Percentiles rank a stretch among this genome's conserved stretches.
phyloP scores from a whole-genome alignment of 1,140 invertebrate species.

The Pentalonia nigronervosa region DNA sequence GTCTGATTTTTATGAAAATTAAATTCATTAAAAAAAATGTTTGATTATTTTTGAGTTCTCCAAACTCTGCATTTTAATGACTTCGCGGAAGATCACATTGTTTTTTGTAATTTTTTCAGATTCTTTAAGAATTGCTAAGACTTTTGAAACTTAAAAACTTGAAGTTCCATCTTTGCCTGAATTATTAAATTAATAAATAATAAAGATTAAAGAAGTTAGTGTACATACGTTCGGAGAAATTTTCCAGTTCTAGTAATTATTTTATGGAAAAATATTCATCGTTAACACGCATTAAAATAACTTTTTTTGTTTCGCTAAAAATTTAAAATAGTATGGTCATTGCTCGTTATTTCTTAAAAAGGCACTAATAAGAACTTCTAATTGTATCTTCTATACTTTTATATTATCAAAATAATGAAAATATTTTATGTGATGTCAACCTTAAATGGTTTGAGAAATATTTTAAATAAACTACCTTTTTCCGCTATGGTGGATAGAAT shows the following conservation, averaged over 20 bases:
- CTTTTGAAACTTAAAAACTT: background rate
- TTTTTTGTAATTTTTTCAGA: background rate
- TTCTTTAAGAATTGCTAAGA: background rate
- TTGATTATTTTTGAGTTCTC: background rate
- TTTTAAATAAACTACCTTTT: background rate
- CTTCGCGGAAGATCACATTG: background rate
- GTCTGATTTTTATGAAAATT: background rate
- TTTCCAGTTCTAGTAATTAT: background rate
- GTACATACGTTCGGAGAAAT: background rate
- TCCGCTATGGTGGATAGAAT: background rate
- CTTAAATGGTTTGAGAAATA: background rate
- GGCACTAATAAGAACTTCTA: background rate
- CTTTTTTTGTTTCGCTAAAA: background rate
- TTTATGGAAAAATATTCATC: background rate
- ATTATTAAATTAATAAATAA: background rate
- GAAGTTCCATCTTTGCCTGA: background rate
- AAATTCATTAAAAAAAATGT: background rate
- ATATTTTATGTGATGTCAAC: background rate
- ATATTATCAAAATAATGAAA: background rate
- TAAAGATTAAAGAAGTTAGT: background rate
- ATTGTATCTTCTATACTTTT: background rate
- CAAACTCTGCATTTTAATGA: background rate
- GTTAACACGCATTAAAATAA: background rate
- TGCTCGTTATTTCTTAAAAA: background rate
- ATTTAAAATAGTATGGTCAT: background rate